Percentiles rank a stretch among this genome's conserved stretches.
phyloP scores from a whole-genome alignment of 1,140 invertebrate species.

The Apis dorsata region DNA sequence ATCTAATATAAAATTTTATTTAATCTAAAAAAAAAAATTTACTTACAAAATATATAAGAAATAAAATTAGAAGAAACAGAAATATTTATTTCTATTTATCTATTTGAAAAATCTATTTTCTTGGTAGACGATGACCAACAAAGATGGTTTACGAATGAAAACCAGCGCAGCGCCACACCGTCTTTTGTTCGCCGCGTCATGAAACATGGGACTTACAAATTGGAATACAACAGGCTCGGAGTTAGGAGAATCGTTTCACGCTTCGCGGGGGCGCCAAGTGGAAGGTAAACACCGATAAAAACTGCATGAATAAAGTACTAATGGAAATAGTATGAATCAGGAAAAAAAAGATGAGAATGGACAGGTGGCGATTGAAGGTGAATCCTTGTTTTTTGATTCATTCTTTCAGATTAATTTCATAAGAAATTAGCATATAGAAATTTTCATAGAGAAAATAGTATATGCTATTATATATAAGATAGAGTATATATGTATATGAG shows the following conservation, averaged over 20 bases:
- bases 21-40: no score
- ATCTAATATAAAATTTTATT: no score
- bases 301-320: conserved; percentile 71
- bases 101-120: no score
- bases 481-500: no score
- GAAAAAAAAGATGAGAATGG: conserved; percentile 49
- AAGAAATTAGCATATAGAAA: no score
- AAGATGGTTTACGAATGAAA: conserved; percentile 54
- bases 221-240: conserved; percentile 67
- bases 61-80: no score
- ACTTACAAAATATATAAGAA: no score
- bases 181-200: conserved; percentile 56
- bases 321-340: conserved; percentile 60
- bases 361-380: conserved; percentile 29
- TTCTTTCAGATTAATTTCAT: no score
- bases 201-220: conserved; percentile 66
- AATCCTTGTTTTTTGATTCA: no score
- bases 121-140: neutral
- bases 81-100: no score
- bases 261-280: conserved; percentile 72
- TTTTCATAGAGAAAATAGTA: no score
- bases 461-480: no score
- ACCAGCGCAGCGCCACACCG: conserved; percentile 28
- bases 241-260: conserved; percentile 71
- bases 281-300: conserved; percentile 73